phyloP scores from a whole-genome alignment of 1,140 invertebrate genomes.

The Chironomus striatipennis region DNA sequence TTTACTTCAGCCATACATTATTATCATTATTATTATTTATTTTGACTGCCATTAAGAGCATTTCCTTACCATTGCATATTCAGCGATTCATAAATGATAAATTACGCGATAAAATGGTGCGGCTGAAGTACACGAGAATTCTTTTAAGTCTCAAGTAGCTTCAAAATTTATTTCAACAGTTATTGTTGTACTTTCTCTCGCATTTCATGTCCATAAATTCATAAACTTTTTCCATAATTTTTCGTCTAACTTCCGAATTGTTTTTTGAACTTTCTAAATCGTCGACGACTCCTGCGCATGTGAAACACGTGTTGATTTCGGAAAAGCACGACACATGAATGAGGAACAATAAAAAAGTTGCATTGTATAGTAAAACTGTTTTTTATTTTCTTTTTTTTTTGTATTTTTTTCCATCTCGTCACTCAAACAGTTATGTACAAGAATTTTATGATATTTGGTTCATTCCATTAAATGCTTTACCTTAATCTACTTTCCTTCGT shows the following conservation, averaged over 20 bases:
- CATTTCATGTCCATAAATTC: no score
- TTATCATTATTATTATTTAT: no score
- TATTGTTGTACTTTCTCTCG: no score
- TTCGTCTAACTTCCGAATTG: no score
- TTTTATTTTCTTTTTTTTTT: neutral
- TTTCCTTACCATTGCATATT: neutral
- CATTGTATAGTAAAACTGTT: neutral
- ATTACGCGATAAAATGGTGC: neutral
- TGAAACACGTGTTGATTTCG: neutral
- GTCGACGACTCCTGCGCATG: neutral
- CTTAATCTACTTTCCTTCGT: neutral
- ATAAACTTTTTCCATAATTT: no score
- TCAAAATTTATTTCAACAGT: neutral
- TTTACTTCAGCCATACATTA: no score
- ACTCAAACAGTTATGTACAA: neutral
- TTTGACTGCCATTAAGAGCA: no score
- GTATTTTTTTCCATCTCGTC: neutral
- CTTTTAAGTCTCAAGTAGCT: neutral
- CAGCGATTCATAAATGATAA: slow-evolving; percentile 8
- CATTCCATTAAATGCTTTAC: neutral
- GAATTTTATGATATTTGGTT: neutral
- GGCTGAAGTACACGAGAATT: neutral
- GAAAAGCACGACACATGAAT: neutral
- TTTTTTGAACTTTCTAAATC: neutral
- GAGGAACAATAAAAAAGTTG: neutral